Conservation (phyloP, 2,797 vertebrate species). For the Hydrophis major region DNA sequence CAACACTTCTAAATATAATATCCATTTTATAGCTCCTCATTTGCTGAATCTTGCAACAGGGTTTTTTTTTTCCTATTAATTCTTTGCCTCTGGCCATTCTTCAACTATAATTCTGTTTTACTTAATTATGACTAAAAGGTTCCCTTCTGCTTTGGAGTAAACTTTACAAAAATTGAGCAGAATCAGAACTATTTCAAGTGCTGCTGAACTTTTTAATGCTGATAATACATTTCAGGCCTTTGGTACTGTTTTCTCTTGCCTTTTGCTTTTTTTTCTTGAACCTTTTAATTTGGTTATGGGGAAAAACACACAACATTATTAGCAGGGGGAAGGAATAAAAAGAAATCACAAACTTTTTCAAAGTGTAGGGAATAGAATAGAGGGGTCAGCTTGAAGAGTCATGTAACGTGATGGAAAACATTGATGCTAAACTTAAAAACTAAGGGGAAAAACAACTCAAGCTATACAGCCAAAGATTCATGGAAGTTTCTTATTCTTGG, state of each 20-base stretch:
- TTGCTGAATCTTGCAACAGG: conserved; percentile 60
- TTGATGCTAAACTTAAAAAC: neutral
- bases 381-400: neutral
- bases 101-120: conserved; percentile 62
- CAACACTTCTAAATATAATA: conserved; percentile 66
- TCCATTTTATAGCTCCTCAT: conserved; percentile 60
- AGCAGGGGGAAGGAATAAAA: neutral
- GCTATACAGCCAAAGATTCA: neutral
- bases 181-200: conserved; percentile 36
- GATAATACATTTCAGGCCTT: neutral
- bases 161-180: conserved; percentile 41
- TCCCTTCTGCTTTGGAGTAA: conserved; percentile 38
- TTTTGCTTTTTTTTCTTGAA: conserved; percentile 1
- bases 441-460: neutral
- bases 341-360: neutral
- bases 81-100: conserved; percentile 61
- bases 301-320: neutral
- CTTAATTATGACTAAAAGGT: conserved; percentile 58
- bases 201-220: conserved; percentile 21
- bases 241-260: neutral
- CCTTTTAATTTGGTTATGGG: conserved; percentile 30
- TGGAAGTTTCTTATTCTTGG: neutral
- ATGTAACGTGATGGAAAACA: neutral
- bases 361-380: neutral
- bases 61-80: conserved; percentile 58